A percentile compares a stretch with the other conserved stretches of the same genome.
Conservation (phyloP, 2,797 vertebrate genomes). For the Siniperca obscura region DNA sequence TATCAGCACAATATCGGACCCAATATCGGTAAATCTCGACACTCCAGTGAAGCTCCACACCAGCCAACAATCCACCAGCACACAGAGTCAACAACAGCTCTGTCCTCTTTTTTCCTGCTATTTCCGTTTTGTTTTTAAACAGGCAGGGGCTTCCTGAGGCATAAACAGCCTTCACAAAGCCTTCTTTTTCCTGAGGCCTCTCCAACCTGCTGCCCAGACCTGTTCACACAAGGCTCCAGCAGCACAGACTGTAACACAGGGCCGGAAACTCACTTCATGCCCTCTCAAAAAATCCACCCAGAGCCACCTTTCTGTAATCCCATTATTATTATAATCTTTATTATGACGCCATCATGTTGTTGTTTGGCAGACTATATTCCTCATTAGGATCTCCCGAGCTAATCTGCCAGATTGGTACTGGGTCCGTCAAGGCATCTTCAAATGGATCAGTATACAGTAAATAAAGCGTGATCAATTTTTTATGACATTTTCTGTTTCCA, state of each 20-base stretch:
- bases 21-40: conserved; percentile 1
- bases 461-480: neutral
- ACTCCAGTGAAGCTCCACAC: neutral
- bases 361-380: neutral
- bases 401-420: neutral
- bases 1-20: neutral
- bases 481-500: neutral
- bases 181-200: conserved; percentile 58
- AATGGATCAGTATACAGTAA: neutral
- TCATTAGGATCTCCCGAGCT: neutral
- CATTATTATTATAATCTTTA: neutral
- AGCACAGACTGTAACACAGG: neutral
- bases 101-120: conserved; percentile 22
- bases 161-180: conserved; percentile 56
- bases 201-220: conserved; percentile 49
- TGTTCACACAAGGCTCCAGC: conserved; percentile 18
- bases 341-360: neutral
- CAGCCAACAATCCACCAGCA: conserved; percentile 32
- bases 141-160: conserved; percentile 63
- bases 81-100: conserved; percentile 43
- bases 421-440: neutral
- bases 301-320: conserved; percentile 6
- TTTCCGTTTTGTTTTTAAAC: conserved; percentile 56
- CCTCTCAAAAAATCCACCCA: neutral
- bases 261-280: conserved; percentile 23